Conservation (phyloP, 2,888 invertebrate species). For the Rotaria sp. region DNA sequence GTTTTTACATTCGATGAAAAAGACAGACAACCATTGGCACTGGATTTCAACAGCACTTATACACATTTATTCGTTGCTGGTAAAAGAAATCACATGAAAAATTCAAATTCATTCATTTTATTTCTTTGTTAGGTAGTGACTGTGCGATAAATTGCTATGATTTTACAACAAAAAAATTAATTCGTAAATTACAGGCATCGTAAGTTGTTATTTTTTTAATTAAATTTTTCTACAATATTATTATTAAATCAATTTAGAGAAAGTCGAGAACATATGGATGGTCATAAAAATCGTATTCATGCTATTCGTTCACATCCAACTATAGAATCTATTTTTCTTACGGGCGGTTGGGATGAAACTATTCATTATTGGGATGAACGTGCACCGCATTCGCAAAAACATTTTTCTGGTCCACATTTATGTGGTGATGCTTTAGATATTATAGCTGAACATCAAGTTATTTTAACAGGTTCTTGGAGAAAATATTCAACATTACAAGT, state of each 20-base stretch:
- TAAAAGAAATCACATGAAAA: background rate
- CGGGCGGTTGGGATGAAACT: conserved; percentile 56
- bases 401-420: conserved; percentile 53
- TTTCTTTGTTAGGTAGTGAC: conserved; percentile 46
- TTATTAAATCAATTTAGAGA: background rate
- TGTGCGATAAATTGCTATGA: conserved; percentile 51
- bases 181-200: conserved; percentile 50
- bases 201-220: conserved; percentile 42
- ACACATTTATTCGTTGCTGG: conserved; percentile 31
- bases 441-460: conserved; percentile 53
- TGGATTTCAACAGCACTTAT: conserved; percentile 35
- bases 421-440: conserved; percentile 55
- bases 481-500: conserved; percentile 52
- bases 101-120: too few relatives aligned
- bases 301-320: conserved; percentile 51
- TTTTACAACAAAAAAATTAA: conserved; percentile 47
- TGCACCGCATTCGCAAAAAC: conserved; percentile 44
- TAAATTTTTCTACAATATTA: too few relatives aligned
- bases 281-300: conserved; percentile 53
- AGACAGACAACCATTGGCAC: conserved; percentile 31
- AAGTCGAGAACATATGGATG: conserved; percentile 50
- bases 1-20: conserved; percentile 36
- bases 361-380: conserved; percentile 48
- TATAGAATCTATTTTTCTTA: conserved; percentile 48
- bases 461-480: conserved; percentile 55